phyloP scores from a whole-genome alignment of 2,113 vertebrate species.

The Eulemur macaco region DNA sequence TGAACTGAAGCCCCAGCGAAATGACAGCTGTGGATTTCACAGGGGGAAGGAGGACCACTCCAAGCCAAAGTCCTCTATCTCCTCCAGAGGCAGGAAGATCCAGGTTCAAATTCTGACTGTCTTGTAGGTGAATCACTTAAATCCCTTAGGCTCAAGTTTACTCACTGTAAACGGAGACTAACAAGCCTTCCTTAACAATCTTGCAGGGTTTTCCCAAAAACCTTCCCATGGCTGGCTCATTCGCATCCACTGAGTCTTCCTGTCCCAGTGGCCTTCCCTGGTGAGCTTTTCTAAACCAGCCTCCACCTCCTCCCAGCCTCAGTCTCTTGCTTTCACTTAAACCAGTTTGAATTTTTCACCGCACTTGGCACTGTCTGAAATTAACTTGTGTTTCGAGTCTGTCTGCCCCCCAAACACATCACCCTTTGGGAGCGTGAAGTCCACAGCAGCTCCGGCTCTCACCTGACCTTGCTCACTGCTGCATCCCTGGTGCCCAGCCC shows the following conservation, averaged over 20 bases:
- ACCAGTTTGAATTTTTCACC: too few relatives aligned
- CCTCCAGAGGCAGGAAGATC: neutral
- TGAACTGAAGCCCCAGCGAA: neutral
- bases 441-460: neutral
- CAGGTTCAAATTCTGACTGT: neutral
- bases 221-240: neutral
- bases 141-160: neutral
- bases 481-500: neutral
- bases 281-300: neutral
- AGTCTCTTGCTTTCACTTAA: neutral
- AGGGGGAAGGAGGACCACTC: neutral
- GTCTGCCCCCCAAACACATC: neutral
- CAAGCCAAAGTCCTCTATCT: neutral
- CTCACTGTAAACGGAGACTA: neutral
- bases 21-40: neutral
- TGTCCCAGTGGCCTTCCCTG: neutral
- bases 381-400: neutral
- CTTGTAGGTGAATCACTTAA: neutral
- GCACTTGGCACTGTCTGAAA: neutral
- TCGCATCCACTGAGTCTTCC: neutral
- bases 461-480: neutral
- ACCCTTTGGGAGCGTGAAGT: accelerated
- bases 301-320: neutral
- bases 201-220: accelerated
- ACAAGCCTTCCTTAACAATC: neutral